phyloP scores from a whole-genome alignment of 2,888 invertebrate species.

The Alcis repandata region DNA sequence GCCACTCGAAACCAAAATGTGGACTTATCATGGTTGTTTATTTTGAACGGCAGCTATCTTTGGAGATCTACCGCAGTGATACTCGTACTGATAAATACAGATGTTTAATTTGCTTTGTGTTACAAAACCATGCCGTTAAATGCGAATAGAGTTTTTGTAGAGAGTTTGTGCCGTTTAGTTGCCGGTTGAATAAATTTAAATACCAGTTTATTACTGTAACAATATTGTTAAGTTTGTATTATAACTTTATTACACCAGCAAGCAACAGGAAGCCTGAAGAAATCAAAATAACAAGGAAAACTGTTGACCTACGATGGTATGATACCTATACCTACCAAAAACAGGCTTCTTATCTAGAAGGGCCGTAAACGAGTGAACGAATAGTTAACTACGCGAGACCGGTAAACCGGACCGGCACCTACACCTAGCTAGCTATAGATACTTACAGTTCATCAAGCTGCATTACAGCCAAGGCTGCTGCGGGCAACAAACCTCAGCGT shows the following conservation, averaged over 20 bases:
- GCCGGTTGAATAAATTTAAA: background rate
- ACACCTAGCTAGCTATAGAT: slow-evolving; percentile 1
- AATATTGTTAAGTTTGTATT: slow-evolving; percentile 4
- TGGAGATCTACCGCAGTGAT: slow-evolving; percentile 55
- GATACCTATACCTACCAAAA: slow-evolving; percentile 10
- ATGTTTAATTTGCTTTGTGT: slow-evolving; percentile 46
- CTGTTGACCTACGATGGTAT: background rate
- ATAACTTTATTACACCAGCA: background rate
- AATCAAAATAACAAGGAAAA: slow-evolving; percentile 8
- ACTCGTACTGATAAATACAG: slow-evolving; percentile 40
- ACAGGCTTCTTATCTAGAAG: background rate
- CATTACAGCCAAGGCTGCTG: slow-evolving; percentile 51
- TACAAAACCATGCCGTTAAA: slow-evolving; percentile 26
- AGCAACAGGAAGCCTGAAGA: background rate
- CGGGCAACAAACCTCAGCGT: slow-evolving; percentile 37
- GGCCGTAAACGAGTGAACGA: slow-evolving; percentile 8
- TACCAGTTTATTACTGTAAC: background rate
- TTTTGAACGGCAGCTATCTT: slow-evolving; percentile 33
- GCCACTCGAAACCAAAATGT: slow-evolving; percentile 52
- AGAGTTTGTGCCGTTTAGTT: slow-evolving; percentile 19
- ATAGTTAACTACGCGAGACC: slow-evolving; percentile 24
- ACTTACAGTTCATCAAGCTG: slow-evolving; percentile 33
- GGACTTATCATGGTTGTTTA: slow-evolving; percentile 18
- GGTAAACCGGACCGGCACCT: slow-evolving; percentile 34
- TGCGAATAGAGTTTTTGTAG: slow-evolving; percentile 20